A percentile compares a stretch with the other conserved stretches of the same genome.
Evolutionary conservation across 2,888 invertebrate genomes (phyloP).

Genomic region (Temnothorax ravouxi): DNA sequence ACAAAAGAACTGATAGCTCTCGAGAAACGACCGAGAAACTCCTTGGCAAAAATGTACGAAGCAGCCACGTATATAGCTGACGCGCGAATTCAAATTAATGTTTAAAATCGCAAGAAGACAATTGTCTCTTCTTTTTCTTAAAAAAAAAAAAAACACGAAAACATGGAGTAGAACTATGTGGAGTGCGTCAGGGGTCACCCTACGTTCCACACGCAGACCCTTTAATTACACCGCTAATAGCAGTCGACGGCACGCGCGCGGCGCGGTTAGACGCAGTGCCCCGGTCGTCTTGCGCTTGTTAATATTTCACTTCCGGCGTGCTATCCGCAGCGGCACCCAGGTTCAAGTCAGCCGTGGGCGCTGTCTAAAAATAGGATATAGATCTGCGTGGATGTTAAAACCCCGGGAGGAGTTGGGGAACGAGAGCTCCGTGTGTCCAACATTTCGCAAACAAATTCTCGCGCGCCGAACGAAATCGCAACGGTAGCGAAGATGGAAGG

Average conservation of each 20-base stretch:
- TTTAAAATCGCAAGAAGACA: background rate
- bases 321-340: conserved; percentile 19
- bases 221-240: background rate
- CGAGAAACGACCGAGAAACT: no score
- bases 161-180: background rate
- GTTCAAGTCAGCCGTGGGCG: conserved; percentile 28
- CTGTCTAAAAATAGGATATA: conserved; percentile 53
- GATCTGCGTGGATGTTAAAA: conserved; percentile 31
- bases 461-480: background rate
- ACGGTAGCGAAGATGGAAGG: no score
- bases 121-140: no score
- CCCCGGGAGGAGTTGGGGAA: conserved; percentile 31
- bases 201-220: background rate
- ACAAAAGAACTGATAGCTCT: no score
- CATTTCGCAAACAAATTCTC: conserved; percentile 35
- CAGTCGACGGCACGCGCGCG: background rate
- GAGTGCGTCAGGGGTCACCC: no score
- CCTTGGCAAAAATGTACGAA: no score
- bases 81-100: background rate
- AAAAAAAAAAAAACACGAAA: no score
- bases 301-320: conserved; percentile 46
- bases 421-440: background rate
- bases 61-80: no score
- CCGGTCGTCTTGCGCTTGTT: conserved; percentile 20
- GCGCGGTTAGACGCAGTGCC: conserved; percentile 4